A percentile compares a stretch with the other conserved stretches of the same genome.
Conservation (phyloP, 1,140 invertebrate species). For the Eriocheir sinensis region DNA sequence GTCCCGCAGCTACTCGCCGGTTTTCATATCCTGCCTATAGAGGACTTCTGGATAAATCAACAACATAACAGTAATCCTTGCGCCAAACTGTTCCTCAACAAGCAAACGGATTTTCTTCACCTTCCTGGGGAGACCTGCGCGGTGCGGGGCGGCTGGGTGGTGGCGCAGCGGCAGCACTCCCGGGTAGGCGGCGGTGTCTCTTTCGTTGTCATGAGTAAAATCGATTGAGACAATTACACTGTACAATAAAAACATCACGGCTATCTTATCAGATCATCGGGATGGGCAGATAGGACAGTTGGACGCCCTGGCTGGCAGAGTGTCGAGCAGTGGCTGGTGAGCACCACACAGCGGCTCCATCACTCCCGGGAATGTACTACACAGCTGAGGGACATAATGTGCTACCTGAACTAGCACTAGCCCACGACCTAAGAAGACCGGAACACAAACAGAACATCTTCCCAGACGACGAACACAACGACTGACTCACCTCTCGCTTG, state of each 20-base stretch:
- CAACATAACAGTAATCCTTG: constrained; percentile 38
- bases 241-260: background rate
- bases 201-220: background rate
- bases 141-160: background rate
- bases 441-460: too few relatives aligned
- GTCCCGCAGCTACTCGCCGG: background rate
- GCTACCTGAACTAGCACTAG: too few relatives aligned
- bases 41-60: constrained; percentile 64
- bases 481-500: too few relatives aligned
- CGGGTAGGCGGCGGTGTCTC: background rate
- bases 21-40: constrained; percentile 68
- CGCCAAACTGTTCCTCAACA: constrained; percentile 36
- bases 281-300: background rate
- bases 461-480: too few relatives aligned
- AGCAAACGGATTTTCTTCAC: background rate
- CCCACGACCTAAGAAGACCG: too few relatives aligned
- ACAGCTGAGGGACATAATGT: too few relatives aligned
- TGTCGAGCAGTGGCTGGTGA: background rate
- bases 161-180: background rate
- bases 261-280: background rate
- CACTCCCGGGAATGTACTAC: too few relatives aligned
- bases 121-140: background rate
- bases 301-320: too few relatives aligned
- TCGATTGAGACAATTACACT: background rate
- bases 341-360: background rate